These are phyloP conservation scores for Harpagoxenus sublaevis DNA, from an alignment of 2,888 invertebrate genomes.

Conservation along the genomic window DNA sequence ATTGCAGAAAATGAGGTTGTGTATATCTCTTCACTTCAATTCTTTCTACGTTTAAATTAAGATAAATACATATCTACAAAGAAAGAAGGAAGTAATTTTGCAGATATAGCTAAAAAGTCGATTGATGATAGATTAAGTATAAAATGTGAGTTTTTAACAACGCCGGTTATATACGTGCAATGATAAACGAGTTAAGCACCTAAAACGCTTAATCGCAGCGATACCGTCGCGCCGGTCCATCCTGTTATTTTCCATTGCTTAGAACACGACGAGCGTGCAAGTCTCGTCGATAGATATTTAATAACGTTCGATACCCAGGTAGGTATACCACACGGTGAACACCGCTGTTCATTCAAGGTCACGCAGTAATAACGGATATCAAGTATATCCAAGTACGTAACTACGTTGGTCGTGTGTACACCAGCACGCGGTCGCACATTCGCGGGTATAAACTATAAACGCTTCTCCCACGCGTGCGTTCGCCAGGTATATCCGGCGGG, in stretches of 20 bases:
- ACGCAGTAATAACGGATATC: constrained; percentile 30
- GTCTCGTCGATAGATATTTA: constrained; percentile 8
- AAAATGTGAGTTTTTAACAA: not conserved
- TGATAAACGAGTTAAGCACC: not conserved
- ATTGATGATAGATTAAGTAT: not conserved
- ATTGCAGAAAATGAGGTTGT: not conserved
- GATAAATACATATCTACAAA: not conserved
- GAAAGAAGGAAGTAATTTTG: not conserved
- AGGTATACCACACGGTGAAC: not conserved
- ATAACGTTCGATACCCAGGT: not conserved
- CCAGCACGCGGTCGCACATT: constrained; percentile 49
- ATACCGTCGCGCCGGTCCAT: not conserved
- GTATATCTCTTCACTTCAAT: not conserved
- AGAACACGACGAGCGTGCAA: too few species aligned
- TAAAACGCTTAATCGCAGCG: constrained; percentile 1
- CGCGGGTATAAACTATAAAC: constrained; percentile 15
- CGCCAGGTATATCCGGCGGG: constrained; percentile 74
- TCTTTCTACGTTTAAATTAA: not conserved
- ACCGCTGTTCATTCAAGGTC: constrained; percentile 28
- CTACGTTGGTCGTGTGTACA: constrained; percentile 36
- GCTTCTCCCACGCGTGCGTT: constrained; percentile 74
- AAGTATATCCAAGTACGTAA: constrained; percentile 17
- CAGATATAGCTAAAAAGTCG: not conserved
- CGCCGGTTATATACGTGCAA: too few species aligned
- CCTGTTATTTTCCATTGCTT: not conserved